Percentiles rank a stretch among this genome's conserved stretches.
phyloP scores from a whole-genome alignment of 1,140 invertebrate species.

The Anthonomus grandis region DNA sequence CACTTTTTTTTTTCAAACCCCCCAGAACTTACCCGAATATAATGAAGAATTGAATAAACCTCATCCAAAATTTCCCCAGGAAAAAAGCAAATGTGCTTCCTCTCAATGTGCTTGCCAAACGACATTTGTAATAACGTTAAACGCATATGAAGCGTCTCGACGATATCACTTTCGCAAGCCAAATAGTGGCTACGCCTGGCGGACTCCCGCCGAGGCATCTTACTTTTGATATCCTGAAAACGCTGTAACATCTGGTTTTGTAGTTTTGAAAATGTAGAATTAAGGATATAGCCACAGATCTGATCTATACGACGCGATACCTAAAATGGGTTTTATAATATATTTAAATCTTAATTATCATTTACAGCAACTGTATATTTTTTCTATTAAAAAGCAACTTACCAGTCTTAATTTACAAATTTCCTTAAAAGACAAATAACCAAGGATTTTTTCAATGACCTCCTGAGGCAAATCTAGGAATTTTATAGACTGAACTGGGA shows the following conservation, averaged over 20 bases:
- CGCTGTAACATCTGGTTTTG: slow-evolving; percentile 75
- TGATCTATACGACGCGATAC: slow-evolving; percentile 74
- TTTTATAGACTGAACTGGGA: slow-evolving; percentile 35
- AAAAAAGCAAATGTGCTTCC: slow-evolving; percentile 87
- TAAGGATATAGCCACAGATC: slow-evolving; percentile 72
- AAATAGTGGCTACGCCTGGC: slow-evolving; percentile 78
- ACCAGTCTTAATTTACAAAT: slow-evolving; percentile 74
- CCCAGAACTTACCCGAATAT: slow-evolving; percentile 61
- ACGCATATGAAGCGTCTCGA: slow-evolving; percentile 86
- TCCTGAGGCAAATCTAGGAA: slow-evolving; percentile 74
- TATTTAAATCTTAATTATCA: slow-evolving; percentile 12
- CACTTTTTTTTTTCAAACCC: no score
- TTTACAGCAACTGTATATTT: not conserved
- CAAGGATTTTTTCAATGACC: slow-evolving; percentile 74
- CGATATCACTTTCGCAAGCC: slow-evolving; percentile 83
- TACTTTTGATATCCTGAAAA: slow-evolving; percentile 81
- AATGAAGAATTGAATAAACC: slow-evolving; percentile 71
- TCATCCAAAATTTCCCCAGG: slow-evolving; percentile 70
- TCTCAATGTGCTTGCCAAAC: slow-evolving; percentile 87
- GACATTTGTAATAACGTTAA: slow-evolving; percentile 83
- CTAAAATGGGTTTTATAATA: no score
- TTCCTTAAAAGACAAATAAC: slow-evolving; percentile 70
- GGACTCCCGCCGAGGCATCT: slow-evolving; percentile 84
- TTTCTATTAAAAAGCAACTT: slow-evolving; percentile 54
- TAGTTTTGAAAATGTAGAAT: slow-evolving; percentile 75